Evolutionary conservation across 2,113 vertebrate species (phyloP), one percentile per base, ranked within the genome.

Genomic region (Sprattus sprattus): DNA sequence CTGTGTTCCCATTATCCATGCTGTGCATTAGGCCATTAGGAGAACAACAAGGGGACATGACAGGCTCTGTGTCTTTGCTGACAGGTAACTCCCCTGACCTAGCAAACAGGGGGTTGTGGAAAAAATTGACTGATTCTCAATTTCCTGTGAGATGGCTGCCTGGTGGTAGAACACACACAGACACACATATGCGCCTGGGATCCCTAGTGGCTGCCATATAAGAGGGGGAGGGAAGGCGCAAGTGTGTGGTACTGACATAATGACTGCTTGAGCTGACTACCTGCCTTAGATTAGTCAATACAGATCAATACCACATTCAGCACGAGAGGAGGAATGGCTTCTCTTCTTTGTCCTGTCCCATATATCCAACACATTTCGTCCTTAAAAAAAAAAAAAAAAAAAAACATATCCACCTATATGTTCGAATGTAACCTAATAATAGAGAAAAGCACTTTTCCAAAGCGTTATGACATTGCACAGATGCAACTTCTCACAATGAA

Each of bases 251-350:
- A 78, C 71, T 78, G 67, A 78, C 84, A 83, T 84, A 82, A 85
- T 52, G 80, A 39, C 67, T 46, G 46, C 28, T 22, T 57, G 82
- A 80, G 82, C 50, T 11, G 25, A 87, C 82, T 89, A 71, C 85
- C 83, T 54, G 82, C 32, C 88, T 83, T 39, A 71, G 83, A 87
- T 87, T 52, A 88, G 88, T 92, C 88, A 81, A 88, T 88, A 88
- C 82, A 45, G 90, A 91, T 94, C 90, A 91, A 94, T 93, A 88
- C 52, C 80, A 60, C 83, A 85, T 89, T 92, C 82, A 20, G 89
- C 87, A n/a, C 87, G 83, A 75, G 25, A 46, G 28, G 44, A 82
- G 82, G 83, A 93, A 91, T 88, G 85, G 88, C 82, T 47, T 89
- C 85, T 82, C 82, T 78, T 86, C 64, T 75, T 9, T 1, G 32